A percentile compares a stretch with the other conserved stretches of the same genome.
phyloP scores from a whole-genome alignment of 2,797 vertebrate species.

The Columba guinea region DNA sequence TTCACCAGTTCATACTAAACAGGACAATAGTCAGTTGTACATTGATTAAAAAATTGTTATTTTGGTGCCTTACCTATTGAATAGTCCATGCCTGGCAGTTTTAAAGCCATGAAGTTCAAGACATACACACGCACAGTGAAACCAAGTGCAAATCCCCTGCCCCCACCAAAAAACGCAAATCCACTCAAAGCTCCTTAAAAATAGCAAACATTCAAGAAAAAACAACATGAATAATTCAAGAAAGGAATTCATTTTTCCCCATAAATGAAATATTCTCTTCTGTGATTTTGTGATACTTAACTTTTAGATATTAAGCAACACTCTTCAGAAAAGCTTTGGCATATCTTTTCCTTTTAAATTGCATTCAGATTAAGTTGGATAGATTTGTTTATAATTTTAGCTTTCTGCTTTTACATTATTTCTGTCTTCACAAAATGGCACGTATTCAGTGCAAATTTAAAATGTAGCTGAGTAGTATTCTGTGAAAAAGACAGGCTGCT shows the following conservation, averaged over 20 bases:
- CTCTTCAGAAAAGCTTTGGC: neutral
- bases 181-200: neutral
- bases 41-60: neutral
- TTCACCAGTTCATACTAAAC: neutral
- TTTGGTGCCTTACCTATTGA: neutral
- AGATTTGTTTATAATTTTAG: neutral
- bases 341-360: neutral
- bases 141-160: neutral
- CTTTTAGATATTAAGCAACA: neutral
- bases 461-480: neutral
- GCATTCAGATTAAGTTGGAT: neutral
- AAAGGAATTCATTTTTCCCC: neutral
- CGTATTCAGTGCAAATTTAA: neutral
- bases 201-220: neutral
- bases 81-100: neutral
- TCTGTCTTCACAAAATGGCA: neutral
- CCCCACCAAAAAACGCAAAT: neutral
- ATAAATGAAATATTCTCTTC: neutral
- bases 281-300: neutral
- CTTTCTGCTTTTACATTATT: slow-evolving; percentile 5
- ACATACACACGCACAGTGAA: neutral
- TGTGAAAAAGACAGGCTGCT: neutral
- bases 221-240: neutral
- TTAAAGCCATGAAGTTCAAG: neutral
- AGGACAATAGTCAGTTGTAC: neutral